These are phyloP conservation scores for Desoria tigrina DNA, from an alignment of 2,888 invertebrate species.

Conservation along the genomic window DNA sequence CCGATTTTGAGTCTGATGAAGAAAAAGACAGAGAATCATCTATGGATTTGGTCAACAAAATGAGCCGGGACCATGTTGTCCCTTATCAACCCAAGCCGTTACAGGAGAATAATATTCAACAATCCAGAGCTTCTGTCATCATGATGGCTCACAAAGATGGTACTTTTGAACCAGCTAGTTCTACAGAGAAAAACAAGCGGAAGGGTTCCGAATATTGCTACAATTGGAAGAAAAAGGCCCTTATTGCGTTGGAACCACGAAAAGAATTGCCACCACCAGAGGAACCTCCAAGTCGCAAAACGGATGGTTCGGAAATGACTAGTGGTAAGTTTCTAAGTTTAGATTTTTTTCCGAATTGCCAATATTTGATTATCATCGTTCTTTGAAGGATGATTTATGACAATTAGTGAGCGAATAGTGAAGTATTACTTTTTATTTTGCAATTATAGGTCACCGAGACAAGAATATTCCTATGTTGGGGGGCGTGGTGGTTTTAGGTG, in stretches of 20 bases:
- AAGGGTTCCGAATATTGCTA: neutral
- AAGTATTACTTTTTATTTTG: too few relatives aligned
- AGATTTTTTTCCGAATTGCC: too few relatives aligned
- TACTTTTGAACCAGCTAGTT: conserved; percentile 61
- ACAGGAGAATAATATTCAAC: neutral
- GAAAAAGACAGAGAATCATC: conserved; percentile 36
- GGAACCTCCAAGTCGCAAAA: conserved; percentile 52
- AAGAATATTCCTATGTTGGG: conserved; percentile 53
- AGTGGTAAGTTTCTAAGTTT: too few relatives aligned
- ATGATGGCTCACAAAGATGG: conserved; percentile 83
- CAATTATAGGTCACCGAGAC: conserved; percentile 53
- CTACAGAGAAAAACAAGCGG: conserved; percentile 2
- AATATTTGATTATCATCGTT: too few relatives aligned
- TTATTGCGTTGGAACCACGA: conserved; percentile 34
- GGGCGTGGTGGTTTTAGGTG: conserved; percentile 53
- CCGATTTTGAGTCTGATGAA: conserved; percentile 69
- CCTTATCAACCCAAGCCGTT: neutral
- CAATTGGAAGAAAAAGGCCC: conserved; percentile 8
- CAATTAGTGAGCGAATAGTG: too few relatives aligned
- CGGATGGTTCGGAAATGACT: conserved; percentile 53
- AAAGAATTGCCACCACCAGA: conserved; percentile 50
- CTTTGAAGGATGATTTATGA: too few relatives aligned
- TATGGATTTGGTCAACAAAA: conserved; percentile 38
- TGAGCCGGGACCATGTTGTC: neutral
- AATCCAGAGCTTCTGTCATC: conserved; percentile 70